These are phyloP conservation scores for Orchesella flavescens DNA, from an alignment of 2,888 invertebrate species.

Conservation along the genomic window DNA sequence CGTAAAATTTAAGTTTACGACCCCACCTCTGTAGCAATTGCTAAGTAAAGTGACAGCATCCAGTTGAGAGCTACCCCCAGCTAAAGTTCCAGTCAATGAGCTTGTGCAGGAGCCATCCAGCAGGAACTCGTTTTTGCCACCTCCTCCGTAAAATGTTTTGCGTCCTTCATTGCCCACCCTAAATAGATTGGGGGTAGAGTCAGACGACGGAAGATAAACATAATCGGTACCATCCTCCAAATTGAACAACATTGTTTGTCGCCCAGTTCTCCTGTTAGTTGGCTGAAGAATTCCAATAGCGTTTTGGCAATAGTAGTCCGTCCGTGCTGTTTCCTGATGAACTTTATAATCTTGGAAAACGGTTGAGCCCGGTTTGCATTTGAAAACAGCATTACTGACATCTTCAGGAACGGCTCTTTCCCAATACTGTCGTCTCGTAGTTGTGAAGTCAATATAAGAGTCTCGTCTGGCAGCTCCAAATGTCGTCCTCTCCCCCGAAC, in stretches of 20 bases:
- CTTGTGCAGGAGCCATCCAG: slow-evolving; percentile 27
- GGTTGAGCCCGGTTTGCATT: slow-evolving; percentile 9
- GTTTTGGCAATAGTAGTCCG: slow-evolving; percentile 26
- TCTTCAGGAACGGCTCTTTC: background rate
- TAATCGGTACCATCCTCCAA: slow-evolving; percentile 37
- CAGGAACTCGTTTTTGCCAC: slow-evolving; percentile 30
- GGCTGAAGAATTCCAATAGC: slow-evolving; percentile 30
- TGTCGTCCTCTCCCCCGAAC: background rate
- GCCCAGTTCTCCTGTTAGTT: background rate
- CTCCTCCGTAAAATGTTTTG: slow-evolving; percentile 42
- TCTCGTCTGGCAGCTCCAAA: background rate
- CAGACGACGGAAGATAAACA: background rate
- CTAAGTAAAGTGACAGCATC: background rate
- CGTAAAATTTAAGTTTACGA: background rate
- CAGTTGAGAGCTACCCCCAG: background rate
- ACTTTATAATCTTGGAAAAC: background rate
- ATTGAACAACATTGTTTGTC: slow-evolving; percentile 17
- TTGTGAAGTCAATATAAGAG: background rate
- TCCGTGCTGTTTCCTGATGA: background rate
- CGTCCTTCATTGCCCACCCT: slow-evolving; percentile 19
- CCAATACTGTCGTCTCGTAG: background rate
- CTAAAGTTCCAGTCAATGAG: background rate
- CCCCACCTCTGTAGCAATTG: background rate
- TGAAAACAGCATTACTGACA: background rate
- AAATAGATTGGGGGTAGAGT: slow-evolving; percentile 9